phyloP scores from a whole-genome alignment of 1,140 invertebrate species.

The Macrostomum lignano region DNA sequence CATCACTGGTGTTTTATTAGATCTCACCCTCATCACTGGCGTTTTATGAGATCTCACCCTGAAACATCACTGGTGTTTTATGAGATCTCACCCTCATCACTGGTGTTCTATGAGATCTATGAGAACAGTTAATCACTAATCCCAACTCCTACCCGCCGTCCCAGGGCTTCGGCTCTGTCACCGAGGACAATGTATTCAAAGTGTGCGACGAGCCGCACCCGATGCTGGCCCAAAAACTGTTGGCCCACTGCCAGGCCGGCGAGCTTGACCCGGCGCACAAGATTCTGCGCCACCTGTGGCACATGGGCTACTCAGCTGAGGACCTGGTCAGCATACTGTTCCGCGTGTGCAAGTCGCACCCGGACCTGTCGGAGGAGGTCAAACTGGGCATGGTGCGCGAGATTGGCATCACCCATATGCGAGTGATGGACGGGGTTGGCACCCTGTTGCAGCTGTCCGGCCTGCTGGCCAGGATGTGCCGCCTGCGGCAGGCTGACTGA shows the following conservation, averaged over 20 bases:
- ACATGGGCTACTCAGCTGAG: constrained; percentile 69
- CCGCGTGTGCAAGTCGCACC: constrained; percentile 56
- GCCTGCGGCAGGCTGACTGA: no score
- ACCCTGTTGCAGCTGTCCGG: constrained; percentile 64
- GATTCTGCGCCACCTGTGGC: constrained; percentile 56
- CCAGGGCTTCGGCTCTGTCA: constrained; percentile 70
- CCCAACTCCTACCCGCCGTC: no score
- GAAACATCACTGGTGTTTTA: no score
- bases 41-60: no score
- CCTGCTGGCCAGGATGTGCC: constrained; percentile 52
- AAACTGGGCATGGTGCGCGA: constrained; percentile 62
- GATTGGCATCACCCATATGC: constrained; percentile 65
- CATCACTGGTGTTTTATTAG: no score
- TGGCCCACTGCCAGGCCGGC: constrained; percentile 47
- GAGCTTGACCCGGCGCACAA: constrained; percentile 62
- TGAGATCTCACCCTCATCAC: no score
- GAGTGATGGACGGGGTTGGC: constrained; percentile 55
- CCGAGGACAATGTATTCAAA: constrained; percentile 80
- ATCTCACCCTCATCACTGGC: no score
- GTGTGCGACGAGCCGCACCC: constrained; percentile 98
- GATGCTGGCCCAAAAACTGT: constrained; percentile 61
- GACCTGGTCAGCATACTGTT: constrained; percentile 84
- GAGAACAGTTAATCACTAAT: no score
- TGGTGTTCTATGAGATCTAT: no score
- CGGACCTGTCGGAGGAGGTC: constrained; percentile 45